Evolutionary conservation across 2,797 vertebrate species (phyloP).

Genomic region (Sebastes vulpes): DNA sequence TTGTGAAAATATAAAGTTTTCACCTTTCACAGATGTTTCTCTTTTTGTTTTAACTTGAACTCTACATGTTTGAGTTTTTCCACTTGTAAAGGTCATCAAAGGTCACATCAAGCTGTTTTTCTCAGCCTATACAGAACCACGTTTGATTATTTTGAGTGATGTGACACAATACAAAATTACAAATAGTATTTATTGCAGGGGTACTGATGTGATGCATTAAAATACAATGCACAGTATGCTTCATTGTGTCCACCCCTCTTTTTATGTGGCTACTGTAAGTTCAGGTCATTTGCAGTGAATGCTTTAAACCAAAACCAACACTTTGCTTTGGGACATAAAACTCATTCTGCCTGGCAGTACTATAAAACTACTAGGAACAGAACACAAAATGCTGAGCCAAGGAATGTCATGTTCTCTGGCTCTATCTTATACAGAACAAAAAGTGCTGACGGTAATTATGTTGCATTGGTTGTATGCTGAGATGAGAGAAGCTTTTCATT

Average conservation of each 20-base stretch:
- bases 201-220: neutral
- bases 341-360: constrained; percentile 4
- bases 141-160: neutral
- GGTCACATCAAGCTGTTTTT: neutral
- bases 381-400: constrained; percentile 39
- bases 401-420: constrained; percentile 60
- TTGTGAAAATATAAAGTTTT: too few species aligned
- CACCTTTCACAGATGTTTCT: neutral
- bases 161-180: neutral
- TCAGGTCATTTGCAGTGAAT: neutral
- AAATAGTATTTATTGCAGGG: neutral
- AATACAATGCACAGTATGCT: neutral
- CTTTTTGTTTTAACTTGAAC: neutral
- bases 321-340: neutral
- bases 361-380: constrained; percentile 31
- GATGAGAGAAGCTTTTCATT: constrained; percentile 62
- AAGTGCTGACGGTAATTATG: constrained; percentile 64
- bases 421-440: constrained; percentile 24
- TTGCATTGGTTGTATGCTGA: constrained; percentile 26
- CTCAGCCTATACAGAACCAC: neutral
- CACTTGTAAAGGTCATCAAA: neutral
- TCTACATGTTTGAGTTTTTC: neutral
- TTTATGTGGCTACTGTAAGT: neutral
- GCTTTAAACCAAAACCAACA: constrained; percentile 14
- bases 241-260: neutral